Evolutionary conservation across 1,140 invertebrate species (phyloP), one percentile per base, ranked within the genome.

Genomic region (Wasmannia auropunctata): DNA sequence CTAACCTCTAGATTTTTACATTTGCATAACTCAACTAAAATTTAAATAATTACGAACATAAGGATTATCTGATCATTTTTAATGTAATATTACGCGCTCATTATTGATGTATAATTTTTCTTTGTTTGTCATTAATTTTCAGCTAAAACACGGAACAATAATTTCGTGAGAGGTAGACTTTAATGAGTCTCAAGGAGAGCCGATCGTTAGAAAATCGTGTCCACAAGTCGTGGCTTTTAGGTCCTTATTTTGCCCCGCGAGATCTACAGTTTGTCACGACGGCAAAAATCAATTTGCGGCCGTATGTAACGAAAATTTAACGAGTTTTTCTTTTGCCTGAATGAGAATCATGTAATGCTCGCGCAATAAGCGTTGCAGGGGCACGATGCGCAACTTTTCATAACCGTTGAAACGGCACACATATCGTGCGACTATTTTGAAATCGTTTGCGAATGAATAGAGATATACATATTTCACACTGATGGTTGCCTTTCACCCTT

Each of bases 281-380:
- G 28, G 77, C n/a, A n/a, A n/a, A n/a, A 86, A 88, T 88, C 86
- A 54, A 37, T 43, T 49, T 34, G 14, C 51, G 49, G 25, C 49
- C 34, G 43, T 65, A 88, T 72, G 37, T 77, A 87, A 88, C 63
- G 56, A 85, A 81, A 74, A 79, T 85, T 88, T 87, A 88, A 88
- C 67, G 54, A 87, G 72, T 46, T 77, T 37, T 77, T 65, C n/a
- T 63, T 76, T 76, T 63, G 77, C 14, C 10, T 63, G 72, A 60
- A 85, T 76, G 11, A 85, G 58, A 85, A 75, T 85, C 60, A 85
- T 58, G 74, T 85, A 85, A 85, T 34, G 43, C 43, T 85, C 72
- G 60, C 34, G 81, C 72, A 77, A 83, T 43, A 40, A 85, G 43
- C 58, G 58, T 46, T 60, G 69, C 80, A 56, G 46, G 34, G 37